Evolutionary conservation across 2,113 vertebrate species (phyloP).

Genomic region (Actinemys pallida): DNA sequence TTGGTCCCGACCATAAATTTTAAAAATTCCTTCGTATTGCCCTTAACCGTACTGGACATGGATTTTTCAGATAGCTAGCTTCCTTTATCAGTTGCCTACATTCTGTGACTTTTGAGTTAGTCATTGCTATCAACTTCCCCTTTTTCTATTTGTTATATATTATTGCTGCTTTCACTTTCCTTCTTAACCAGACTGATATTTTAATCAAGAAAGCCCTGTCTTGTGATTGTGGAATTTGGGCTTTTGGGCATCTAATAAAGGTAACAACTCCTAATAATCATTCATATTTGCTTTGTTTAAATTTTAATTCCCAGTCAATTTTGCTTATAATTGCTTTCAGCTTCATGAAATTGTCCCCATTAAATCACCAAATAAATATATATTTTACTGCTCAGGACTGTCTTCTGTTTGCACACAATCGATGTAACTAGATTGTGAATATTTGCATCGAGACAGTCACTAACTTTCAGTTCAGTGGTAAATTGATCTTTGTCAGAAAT

Average conservation of each 20-base stretch:
- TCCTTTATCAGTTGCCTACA: constrained; percentile 73
- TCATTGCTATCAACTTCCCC: constrained; percentile 67
- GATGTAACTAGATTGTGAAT: not conserved
- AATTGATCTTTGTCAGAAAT: not conserved
- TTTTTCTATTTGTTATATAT: constrained; percentile 72
- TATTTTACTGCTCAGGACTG: not conserved
- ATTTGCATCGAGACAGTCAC: not conserved
- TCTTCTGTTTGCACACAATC: not conserved
- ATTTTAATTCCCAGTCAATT: not conserved
- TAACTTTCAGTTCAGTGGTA: not conserved
- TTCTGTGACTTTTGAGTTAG: constrained; percentile 71
- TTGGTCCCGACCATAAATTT: not conserved
- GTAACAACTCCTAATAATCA: not conserved
- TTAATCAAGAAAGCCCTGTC: constrained; percentile 34
- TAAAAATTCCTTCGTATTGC: not conserved
- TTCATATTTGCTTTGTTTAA: not conserved
- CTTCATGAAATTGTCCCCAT: not conserved
- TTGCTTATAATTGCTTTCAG: not conserved
- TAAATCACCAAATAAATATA: not conserved
- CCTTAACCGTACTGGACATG: not conserved
- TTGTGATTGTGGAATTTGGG: constrained; percentile 11
- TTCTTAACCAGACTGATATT: constrained; percentile 57
- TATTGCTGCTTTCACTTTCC: constrained; percentile 63
- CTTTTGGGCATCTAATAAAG: not conserved
- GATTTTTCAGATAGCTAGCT: constrained; percentile 69